Percentiles rank a stretch among this genome's conserved stretches.
Conservation (phyloP, 2,113 vertebrate species). For the Rhynchopsitta pachyrhyncha region DNA sequence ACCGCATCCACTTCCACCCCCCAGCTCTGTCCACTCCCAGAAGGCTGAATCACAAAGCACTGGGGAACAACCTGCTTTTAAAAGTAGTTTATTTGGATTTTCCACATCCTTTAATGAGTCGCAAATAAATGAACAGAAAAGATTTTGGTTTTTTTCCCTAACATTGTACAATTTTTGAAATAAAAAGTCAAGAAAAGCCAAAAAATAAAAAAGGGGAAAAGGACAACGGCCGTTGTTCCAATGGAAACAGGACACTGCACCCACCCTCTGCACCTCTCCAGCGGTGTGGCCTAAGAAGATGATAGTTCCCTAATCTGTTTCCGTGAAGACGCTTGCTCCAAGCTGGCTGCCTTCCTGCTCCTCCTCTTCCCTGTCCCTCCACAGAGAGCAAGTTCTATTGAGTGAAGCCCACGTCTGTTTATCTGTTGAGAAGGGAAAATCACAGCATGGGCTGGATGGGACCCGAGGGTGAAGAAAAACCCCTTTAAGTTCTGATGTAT, state of each 20-base stretch:
- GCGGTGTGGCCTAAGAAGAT: conserved; percentile 51
- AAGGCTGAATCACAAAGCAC: neutral
- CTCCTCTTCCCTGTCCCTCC: neutral
- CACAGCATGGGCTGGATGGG: conserved; percentile 56
- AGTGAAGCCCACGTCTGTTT: conserved; percentile 30
- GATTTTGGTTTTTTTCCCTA: neutral
- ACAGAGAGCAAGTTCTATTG: conserved; percentile 20
- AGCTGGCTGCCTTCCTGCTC: conserved; percentile 43
- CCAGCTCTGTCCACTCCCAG: neutral
- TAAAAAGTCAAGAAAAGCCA: conserved; percentile 52
- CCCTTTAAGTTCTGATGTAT: conserved; percentile 8
- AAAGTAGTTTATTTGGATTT: conserved; percentile 81
- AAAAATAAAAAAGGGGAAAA: neutral
- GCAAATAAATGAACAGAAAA: conserved; percentile 82
- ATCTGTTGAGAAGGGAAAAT: neutral
- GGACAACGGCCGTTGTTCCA: conserved; percentile 72
- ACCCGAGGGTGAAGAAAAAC: conserved; percentile 4
- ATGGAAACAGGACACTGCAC: conserved; percentile 72
- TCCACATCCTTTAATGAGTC: conserved; percentile 78
- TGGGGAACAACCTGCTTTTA: conserved; percentile 67
- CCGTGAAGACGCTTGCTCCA: conserved; percentile 4
- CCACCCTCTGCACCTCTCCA: conserved; percentile 53
- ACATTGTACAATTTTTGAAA: conserved; percentile 76
- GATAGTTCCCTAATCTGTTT: neutral
- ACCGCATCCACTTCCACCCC: neutral